Conservation (phyloP, 2,797 vertebrate species). For the Anniella stebbinsi region DNA sequence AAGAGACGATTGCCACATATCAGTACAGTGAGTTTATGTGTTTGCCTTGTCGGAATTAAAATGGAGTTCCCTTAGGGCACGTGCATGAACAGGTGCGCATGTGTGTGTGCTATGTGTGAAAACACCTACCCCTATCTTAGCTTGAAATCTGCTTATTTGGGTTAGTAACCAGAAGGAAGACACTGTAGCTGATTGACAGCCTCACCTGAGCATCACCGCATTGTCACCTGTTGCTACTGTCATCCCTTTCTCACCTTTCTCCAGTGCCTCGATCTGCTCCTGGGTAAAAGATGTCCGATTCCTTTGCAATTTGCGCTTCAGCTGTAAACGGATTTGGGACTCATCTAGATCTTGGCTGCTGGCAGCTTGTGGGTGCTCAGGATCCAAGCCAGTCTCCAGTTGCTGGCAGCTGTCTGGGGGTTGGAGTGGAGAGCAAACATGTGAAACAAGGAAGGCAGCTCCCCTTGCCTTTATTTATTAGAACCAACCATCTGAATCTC, state of each 20-base stretch:
- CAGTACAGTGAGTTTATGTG: neutral
- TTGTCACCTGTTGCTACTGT: no score
- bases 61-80: neutral
- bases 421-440: neutral
- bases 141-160: neutral
- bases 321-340: slow-evolving; percentile 88
- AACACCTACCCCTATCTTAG: neutral
- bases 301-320: slow-evolving; percentile 90
- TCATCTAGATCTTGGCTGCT: slow-evolving; percentile 72
- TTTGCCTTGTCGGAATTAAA: neutral
- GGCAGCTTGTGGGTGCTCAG: slow-evolving; percentile 59
- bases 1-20: neutral
- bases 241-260: slow-evolving; percentile 83
- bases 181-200: neutral
- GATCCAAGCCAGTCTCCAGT: slow-evolving; percentile 75
- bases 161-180: neutral
- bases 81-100: neutral
- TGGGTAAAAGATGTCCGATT: slow-evolving; percentile 90
- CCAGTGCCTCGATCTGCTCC: slow-evolving; percentile 90
- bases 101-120: neutral
- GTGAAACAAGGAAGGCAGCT: neutral
- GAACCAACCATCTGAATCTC: neutral
- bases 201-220: neutral
- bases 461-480: no score
- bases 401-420: slow-evolving; percentile 81